phyloP scores from a whole-genome alignment of 1,140 invertebrate species.

The Mya arenaria region DNA sequence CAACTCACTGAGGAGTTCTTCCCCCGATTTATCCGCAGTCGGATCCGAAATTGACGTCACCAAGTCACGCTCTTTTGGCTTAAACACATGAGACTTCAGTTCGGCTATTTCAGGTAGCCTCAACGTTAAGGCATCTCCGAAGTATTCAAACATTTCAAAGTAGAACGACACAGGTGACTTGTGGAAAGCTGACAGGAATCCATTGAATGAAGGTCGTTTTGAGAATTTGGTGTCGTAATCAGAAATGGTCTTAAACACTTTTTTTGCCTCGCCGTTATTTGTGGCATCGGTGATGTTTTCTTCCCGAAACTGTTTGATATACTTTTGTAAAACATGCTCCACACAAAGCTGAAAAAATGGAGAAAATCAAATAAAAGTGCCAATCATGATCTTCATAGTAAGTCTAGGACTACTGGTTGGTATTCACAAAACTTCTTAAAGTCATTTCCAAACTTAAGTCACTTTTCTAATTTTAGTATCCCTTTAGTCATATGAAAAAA shows the following conservation, averaged over 20 bases:
- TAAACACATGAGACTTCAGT: constrained; percentile 62
- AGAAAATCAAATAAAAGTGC: no score
- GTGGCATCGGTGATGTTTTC: not conserved
- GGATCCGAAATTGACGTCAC: constrained; percentile 65
- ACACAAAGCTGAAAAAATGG: constrained; percentile 56
- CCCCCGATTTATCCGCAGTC: constrained; percentile 73
- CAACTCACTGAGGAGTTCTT: constrained; percentile 76
- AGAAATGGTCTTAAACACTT: no score
- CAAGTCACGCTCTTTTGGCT: constrained; percentile 57
- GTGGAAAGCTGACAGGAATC: constrained; percentile 42
- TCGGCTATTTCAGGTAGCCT: constrained; percentile 65
- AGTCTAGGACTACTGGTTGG: no score
- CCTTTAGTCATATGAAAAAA: no score
- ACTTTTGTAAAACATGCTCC: constrained; percentile 59
- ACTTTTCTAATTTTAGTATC: no score
- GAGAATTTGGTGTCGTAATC: no score
- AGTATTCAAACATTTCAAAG: constrained; percentile 74
- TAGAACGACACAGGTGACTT: constrained; percentile 71
- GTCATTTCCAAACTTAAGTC: no score
- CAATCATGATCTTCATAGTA: no score
- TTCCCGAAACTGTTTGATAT: constrained; percentile 60
- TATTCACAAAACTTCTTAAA: no score
- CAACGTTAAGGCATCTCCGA: constrained; percentile 76
- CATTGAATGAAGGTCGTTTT: no score
- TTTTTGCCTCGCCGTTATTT: not conserved